These are phyloP conservation scores for Tragelaphus buxtoni DNA, from an alignment of 2,113 vertebrate species.

Conservation along the genomic window DNA sequence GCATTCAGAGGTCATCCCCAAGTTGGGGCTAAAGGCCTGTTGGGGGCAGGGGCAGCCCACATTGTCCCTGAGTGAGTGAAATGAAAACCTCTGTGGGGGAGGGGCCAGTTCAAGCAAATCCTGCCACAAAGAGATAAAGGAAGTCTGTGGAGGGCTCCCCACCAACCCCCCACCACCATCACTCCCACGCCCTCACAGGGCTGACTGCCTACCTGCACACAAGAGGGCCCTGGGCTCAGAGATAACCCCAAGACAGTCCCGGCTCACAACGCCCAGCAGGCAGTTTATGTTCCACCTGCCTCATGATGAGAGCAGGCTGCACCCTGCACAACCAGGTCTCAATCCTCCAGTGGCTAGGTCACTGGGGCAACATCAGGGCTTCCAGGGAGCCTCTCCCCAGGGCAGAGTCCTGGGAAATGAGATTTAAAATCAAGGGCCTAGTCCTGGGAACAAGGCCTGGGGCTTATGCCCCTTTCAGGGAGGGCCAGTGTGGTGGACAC, in stretches of 20 bases:
- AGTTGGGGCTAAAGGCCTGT: neutral
- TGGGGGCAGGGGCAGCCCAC: neutral
- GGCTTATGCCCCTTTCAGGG: neutral
- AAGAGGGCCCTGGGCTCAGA: neutral
- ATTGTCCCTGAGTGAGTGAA: neutral
- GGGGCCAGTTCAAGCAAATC: neutral
- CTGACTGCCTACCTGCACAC: neutral
- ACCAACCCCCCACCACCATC: fast-evolving
- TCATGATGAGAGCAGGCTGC: neutral
- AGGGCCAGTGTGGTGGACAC: neutral
- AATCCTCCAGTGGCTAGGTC: neutral
- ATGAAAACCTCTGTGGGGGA: neutral
- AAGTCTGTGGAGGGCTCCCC: neutral
- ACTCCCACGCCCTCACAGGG: neutral
- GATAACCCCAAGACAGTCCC: neutral
- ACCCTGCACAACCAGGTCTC: neutral
- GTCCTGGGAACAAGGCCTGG: neutral
- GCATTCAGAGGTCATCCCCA: neutral
- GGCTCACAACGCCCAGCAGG: neutral
- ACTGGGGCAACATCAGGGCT: neutral
- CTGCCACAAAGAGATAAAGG: neutral
- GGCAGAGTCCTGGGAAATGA: neutral
- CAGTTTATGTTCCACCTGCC: neutral
- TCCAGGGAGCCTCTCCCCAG: neutral
- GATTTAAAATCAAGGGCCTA: neutral